A percentile compares a stretch with the other conserved stretches of the same genome.
phyloP scores from a whole-genome alignment of 92 coral and sea anemone genomes.

The Umimayanthus kanabou region DNA sequence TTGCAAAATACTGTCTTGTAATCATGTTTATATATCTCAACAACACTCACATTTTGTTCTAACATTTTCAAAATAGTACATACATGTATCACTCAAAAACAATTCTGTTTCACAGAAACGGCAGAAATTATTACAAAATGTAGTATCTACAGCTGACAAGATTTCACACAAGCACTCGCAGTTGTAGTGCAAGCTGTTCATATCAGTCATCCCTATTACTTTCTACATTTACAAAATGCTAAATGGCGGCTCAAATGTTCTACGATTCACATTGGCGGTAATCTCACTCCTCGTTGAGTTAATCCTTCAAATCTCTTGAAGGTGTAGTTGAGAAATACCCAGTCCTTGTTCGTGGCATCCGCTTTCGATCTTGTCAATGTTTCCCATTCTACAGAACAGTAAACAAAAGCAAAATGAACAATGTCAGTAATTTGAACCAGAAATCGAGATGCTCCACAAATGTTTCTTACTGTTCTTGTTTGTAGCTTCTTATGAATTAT shows the following conservation, averaged over 20 bases:
- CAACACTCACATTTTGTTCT: not conserved
- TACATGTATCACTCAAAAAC: constrained; percentile 11
- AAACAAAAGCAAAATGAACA: not conserved
- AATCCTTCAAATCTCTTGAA: constrained; percentile 97
- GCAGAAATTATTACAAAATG: constrained; percentile 31
- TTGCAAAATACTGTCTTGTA: too few species aligned
- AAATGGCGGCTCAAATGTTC: not conserved
- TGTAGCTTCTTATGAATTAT: too few species aligned
- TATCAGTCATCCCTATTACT: not conserved
- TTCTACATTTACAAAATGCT: not conserved
- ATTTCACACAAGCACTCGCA: not conserved
- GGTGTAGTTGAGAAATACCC: constrained; percentile 98
- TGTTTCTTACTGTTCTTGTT: not conserved
- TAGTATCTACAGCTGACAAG: constrained; percentile 4
- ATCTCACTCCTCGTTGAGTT: constrained; percentile 86
- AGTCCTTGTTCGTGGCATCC: constrained; percentile 81
- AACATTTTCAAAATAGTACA: constrained; percentile 8
- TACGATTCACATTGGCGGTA: constrained; percentile 60
- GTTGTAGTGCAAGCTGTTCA: not conserved
- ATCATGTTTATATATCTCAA: not conserved
- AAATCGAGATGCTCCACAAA: not conserved
- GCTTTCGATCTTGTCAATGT: constrained; percentile 65
- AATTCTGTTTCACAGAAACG: constrained; percentile 38
- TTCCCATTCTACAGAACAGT: constrained; percentile 65
- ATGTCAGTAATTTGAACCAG: too few species aligned